Percentiles rank a stretch among this genome's conserved stretches.
phyloP scores from a whole-genome alignment of 2,113 vertebrate genomes.

The Dunckerocampus dactyliophorus region DNA sequence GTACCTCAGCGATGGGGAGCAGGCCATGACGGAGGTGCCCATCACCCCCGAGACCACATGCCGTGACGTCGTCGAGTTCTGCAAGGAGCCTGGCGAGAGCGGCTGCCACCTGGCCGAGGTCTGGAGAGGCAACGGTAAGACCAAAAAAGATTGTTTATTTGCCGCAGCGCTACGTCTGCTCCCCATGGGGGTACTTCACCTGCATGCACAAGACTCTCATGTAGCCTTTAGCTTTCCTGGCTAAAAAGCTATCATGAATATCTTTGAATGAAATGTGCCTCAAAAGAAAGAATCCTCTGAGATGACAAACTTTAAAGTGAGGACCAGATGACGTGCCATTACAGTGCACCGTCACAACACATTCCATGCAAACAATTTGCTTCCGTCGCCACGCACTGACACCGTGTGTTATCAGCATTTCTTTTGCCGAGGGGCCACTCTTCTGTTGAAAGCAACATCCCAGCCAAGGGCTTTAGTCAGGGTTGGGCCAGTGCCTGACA shows the following conservation, averaged over 20 bases:
- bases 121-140: constrained; percentile 93
- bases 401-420: constrained; percentile 56
- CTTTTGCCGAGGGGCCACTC: constrained; percentile 44
- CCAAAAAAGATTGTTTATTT: background rate
- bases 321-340: constrained; percentile 10
- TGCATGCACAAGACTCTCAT: background rate
- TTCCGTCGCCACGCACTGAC: constrained; percentile 39
- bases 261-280: background rate
- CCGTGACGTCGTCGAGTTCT: constrained; percentile 96
- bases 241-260: background rate
- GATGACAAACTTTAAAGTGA: constrained; percentile 14
- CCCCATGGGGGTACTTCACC: background rate
- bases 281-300: background rate
- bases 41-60: constrained; percentile 97
- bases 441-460: constrained; percentile 43
- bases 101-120: constrained; percentile 96
- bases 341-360: constrained; percentile 47
- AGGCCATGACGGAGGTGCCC: constrained; percentile 93
- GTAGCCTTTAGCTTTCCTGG: constrained; percentile 6
- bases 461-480: constrained; percentile 47
- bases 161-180: background rate
- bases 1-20: constrained; percentile 96
- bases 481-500: constrained; percentile 29
- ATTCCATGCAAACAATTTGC: constrained; percentile 28
- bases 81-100: constrained; percentile 96